Evolutionary conservation across 2,113 vertebrate genomes (phyloP), one percentile per base, ranked within the genome.

Genomic region (Leptobrachium leishanense): DNA sequence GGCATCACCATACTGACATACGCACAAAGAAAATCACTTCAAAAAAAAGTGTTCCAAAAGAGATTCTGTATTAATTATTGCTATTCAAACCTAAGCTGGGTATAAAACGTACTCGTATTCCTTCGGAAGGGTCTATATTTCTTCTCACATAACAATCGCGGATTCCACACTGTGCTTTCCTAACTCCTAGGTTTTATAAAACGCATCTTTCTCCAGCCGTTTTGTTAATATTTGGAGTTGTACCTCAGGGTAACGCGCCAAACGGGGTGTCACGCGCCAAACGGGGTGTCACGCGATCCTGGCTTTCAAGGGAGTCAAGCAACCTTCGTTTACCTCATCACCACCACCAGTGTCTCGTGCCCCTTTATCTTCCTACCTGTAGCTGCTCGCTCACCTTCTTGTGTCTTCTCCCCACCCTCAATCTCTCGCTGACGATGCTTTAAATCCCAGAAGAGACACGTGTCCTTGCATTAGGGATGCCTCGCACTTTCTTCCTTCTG

Each of bases 401-500:
- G 50, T 68, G 43, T 55, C 43, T 53, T 68, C 50, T 68, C 78
- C 72, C 77, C 78, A 74, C 78, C 78, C 78, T 81, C 78, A 74
- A 72, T 81, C 78, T 80, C 77, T 81, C 53, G 78, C 78, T 81
- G 78, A 81, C 78, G 78, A 81, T 81, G 78, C 78, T 74, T 81
- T 79, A 74, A 80, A 74, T 81, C 78, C 78, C 73, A 64, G 77
- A 79, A 79, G 65, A 81, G 78, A 81, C 78, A 81, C 78, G 78
- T 81, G 78, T 81, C 78, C 71, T 42, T 74, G 53, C 62, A 43
- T 68, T 66, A 74, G 31, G 64, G 64, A 74, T 81, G 71, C 59
- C 57, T 80, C 71, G 57, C 43, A 59, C 43, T 13, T 57, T 63
- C 42, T 31, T 54, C 11, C 13, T 44, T 72, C 44, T 64, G 53